Evolutionary conservation across 2,888 invertebrate genomes (phyloP), one percentile per base, ranked within the genome.

Genomic region (Leptopterna dolabrata): DNA sequence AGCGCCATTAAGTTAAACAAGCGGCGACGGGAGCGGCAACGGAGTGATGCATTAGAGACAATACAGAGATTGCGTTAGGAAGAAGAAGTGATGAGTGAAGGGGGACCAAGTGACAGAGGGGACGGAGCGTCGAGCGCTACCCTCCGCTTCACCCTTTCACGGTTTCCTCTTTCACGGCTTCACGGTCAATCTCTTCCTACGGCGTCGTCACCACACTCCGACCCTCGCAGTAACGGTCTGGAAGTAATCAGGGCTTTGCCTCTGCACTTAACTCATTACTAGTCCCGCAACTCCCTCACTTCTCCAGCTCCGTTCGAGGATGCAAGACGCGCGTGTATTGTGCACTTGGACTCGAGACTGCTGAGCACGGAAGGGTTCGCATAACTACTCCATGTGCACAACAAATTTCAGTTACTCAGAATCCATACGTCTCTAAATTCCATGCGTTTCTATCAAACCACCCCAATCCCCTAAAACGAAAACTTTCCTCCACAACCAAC

Each of bases 1-100:
- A 85, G 51, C 73, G 85, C 85, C 85, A 85, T 85, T 85, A 85
- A 85, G 85, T 85, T 85, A 85, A 85, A 85, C 85, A 85, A 76
- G 85, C 73, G 76, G 36, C 41, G 73, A 73, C 51, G 85, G 63
- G 36, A 84, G 36, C 36, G 27, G 85, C 36, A n/a, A n/a, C 36
- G 73, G 83, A 85, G 85, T 76, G 85, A 76, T 76, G 85, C 76
- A 76, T 85, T 76, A 85, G 85, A 73, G 85, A 76, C 76, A 85
- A 76, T 85, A 76, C 85, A 85, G 76, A 73, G 83, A 83, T 83
- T 83, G 83, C 83, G 83, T 83, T 83, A 82, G 55, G 63, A 51
- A 63, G 83, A 41, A 30, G 36, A 43, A 29, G 78, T n/a, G 78
- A 45, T 78, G 78, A 27, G 27, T 13, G 29, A 73, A 29, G 73